Evolutionary conservation across 1,140 invertebrate genomes (phyloP).

Genomic region (Phenacoccus solenopsis): DNA sequence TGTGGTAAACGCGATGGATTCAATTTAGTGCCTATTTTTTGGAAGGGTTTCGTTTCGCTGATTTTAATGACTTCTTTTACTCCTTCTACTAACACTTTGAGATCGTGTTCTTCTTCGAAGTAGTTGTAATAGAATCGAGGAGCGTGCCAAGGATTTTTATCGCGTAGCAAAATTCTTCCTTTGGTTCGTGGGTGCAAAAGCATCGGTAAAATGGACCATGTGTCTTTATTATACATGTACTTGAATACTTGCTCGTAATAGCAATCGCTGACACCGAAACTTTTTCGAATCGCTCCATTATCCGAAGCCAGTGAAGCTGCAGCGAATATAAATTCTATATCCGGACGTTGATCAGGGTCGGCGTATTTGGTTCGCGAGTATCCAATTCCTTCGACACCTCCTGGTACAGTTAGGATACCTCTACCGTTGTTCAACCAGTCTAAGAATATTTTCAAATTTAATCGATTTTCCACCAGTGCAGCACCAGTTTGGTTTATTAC

Average conservation of each 20-base stretch:
- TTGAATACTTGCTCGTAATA: constrained; percentile 38
- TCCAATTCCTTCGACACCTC: constrained; percentile 39
- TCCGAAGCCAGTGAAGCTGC: constrained; percentile 57
- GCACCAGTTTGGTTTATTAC: constrained; percentile 45
- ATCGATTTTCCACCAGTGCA: constrained; percentile 29
- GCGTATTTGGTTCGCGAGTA: constrained; percentile 40
- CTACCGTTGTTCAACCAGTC: constrained; percentile 31
- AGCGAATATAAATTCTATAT: constrained; percentile 65
- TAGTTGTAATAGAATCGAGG: constrained; percentile 65
- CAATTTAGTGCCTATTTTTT: constrained; percentile 42
- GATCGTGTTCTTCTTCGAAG: constrained; percentile 47
- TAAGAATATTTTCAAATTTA: constrained; percentile 20
- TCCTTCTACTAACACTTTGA: constrained; percentile 51
- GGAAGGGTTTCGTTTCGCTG: constrained; percentile 44
- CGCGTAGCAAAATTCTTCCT: constrained; percentile 49
- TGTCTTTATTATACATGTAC: constrained; percentile 39
- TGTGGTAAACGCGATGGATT: constrained; percentile 43
- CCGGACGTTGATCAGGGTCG: constrained; percentile 40
- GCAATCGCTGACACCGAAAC: constrained; percentile 41
- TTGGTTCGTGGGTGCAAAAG: constrained; percentile 58
- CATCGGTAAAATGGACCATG: constrained; percentile 54
- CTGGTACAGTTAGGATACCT: constrained; percentile 36
- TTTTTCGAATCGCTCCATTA: constrained; percentile 45
- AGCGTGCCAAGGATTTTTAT: constrained; percentile 55
- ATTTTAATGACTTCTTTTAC: constrained; percentile 48